phyloP scores from a whole-genome alignment of 2,113 vertebrate species.

The Cairina moschata region DNA sequence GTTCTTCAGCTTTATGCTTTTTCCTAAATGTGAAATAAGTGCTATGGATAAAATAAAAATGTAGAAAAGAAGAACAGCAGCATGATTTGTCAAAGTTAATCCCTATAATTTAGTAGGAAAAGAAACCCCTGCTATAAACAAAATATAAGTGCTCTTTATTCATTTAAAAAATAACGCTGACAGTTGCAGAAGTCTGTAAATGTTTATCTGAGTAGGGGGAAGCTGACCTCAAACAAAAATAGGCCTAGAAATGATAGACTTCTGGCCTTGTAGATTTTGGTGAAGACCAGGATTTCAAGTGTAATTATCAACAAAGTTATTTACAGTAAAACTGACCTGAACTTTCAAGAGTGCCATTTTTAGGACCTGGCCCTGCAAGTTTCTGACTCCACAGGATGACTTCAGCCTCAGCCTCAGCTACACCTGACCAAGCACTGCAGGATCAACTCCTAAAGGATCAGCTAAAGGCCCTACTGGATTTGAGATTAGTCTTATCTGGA shows the following conservation, averaged over 20 bases:
- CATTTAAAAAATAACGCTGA: conserved; percentile 72
- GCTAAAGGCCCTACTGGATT: conserved; percentile 43
- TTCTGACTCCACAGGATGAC: neutral
- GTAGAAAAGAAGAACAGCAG: conserved; percentile 82
- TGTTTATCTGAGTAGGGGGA: conserved; percentile 50
- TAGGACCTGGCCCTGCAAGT: conserved; percentile 40
- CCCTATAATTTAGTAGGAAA: conserved; percentile 81
- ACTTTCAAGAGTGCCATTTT: conserved; percentile 12
- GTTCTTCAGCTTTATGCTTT: conserved; percentile 77
- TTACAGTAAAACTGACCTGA: conserved; percentile 53
- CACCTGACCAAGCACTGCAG: neutral
- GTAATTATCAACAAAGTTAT: conserved; percentile 31
- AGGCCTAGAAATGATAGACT: conserved; percentile 42
- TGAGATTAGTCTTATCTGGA: conserved; percentile 36
- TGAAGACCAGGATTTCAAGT: conserved; percentile 68
- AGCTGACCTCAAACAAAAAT: conserved; percentile 39
- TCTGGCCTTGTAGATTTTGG: conserved; percentile 40
- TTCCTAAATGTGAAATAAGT: conserved; percentile 79
- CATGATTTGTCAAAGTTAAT: conserved; percentile 82
- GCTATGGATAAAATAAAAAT: conserved; percentile 78
- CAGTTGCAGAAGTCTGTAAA: conserved; percentile 68
- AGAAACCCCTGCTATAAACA: conserved; percentile 77
- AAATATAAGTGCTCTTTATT: conserved; percentile 86
- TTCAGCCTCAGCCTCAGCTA: conserved; percentile 10
- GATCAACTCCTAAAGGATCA: conserved; percentile 53